Evolutionary conservation across 35 echinoderm and acorn worm genomes (phyloP).

Genomic region (Amphiura filiformis): DNA sequence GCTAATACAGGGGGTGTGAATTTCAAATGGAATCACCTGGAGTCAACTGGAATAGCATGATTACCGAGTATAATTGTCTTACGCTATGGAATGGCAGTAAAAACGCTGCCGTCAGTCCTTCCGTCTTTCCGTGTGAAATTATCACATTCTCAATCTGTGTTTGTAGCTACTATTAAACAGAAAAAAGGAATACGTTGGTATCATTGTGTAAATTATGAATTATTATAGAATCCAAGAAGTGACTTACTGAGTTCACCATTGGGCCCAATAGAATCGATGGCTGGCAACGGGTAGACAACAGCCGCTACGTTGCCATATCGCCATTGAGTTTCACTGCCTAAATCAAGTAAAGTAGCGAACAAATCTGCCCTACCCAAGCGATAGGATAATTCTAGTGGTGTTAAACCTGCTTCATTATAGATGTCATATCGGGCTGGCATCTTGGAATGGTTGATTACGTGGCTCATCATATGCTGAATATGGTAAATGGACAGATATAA

Average conservation of each 20-base stretch:
- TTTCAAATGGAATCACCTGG: too few relatives aligned
- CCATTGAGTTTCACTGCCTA: conserved; percentile 80
- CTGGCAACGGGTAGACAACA: conserved; percentile 75
- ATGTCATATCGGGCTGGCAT: conserved; percentile 62
- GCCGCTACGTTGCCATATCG: conserved; percentile 70
- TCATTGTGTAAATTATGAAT: too few relatives aligned
- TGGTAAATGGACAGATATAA: conserved; percentile 10
- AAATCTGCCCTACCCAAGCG: conserved; percentile 74
- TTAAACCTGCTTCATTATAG: conserved; percentile 71
- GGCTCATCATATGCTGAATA: conserved; percentile 70
- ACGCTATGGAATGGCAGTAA: too few relatives aligned
- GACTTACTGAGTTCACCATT: conserved; percentile 78
- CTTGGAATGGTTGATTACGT: conserved; percentile 66
- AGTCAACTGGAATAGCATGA: too few relatives aligned
- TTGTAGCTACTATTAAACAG: too few relatives aligned
- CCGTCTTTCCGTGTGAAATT: too few relatives aligned
- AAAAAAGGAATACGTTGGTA: too few relatives aligned
- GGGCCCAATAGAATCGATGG: conserved; percentile 77
- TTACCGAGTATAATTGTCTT: too few relatives aligned
- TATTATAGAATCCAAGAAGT: too few relatives aligned
- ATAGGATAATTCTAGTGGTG: conserved; percentile 78
- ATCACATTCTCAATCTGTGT: too few relatives aligned
- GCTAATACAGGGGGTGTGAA: too few relatives aligned
- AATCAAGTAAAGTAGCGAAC: conserved; percentile 69
- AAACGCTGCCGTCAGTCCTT: too few relatives aligned